A percentile compares a stretch with the other conserved stretches of the same genome.
Evolutionary conservation across 2,113 vertebrate genomes (phyloP).

Genomic region (Nettapus auritus): DNA sequence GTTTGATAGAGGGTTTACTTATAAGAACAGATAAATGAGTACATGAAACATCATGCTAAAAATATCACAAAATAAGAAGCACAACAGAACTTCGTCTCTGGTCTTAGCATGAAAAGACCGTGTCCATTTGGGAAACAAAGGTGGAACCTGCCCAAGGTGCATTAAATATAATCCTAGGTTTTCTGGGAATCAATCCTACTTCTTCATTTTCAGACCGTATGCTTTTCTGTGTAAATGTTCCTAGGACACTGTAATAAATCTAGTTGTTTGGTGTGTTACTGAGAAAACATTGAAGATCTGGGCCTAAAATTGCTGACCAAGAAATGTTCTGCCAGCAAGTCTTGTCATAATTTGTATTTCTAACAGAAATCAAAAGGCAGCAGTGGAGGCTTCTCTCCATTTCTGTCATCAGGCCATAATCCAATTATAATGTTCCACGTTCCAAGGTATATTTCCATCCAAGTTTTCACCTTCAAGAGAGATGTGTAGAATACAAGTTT

Average conservation of each 20-base stretch:
- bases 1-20: slow-evolving; percentile 15
- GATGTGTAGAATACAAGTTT: slow-evolving; percentile 53
- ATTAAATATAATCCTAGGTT: slow-evolving; percentile 29
- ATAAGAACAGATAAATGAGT: not conserved
- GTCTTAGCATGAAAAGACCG: not conserved
- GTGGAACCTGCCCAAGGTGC: slow-evolving; percentile 36
- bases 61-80: slow-evolving; percentile 1
- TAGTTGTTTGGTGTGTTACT: slow-evolving; percentile 3
- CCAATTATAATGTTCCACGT: slow-evolving; percentile 38
- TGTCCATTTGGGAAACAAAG: slow-evolving; percentile 18
- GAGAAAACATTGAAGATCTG: slow-evolving; percentile 35
- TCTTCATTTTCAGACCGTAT: slow-evolving; percentile 30
- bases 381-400: slow-evolving; percentile 45
- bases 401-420: slow-evolving; percentile 60
- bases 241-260: slow-evolving; percentile 31
- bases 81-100: not conserved
- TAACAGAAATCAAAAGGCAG: slow-evolving; percentile 36
- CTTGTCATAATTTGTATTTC: slow-evolving; percentile 64
- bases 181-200: slow-evolving; percentile 34
- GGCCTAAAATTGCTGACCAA: slow-evolving; percentile 63
- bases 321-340: slow-evolving; percentile 63
- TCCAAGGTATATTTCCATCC: slow-evolving; percentile 32
- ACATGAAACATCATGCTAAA: not conserved
- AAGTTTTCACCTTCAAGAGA: slow-evolving; percentile 64
- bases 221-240: slow-evolving; percentile 39